These are phyloP conservation scores for Syngnathus scovelli DNA, from an alignment of 2,113 vertebrate genomes.

Conservation along the genomic window DNA sequence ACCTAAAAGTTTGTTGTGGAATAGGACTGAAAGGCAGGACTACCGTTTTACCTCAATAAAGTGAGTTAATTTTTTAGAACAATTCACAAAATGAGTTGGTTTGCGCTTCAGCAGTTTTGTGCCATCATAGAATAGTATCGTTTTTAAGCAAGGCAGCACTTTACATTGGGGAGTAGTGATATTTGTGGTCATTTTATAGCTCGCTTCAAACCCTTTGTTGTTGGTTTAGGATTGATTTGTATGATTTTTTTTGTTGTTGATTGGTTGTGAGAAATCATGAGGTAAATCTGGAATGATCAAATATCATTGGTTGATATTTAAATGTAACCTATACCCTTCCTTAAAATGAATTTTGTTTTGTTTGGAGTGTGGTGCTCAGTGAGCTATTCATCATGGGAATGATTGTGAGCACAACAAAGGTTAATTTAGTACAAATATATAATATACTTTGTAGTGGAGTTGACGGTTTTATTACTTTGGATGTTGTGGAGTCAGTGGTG, in stretches of 20 bases:
- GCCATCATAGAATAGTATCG: too few species aligned
- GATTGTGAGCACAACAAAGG: not conserved
- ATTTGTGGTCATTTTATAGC: too few species aligned
- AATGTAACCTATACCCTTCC: not conserved
- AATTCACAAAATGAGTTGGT: too few species aligned
- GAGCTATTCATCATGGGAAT: not conserved
- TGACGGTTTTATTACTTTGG: constrained; percentile 5
- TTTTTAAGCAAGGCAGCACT: too few species aligned
- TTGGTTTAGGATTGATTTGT: not conserved
- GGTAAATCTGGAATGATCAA: not conserved
- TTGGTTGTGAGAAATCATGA: not conserved
- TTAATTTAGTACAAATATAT: constrained; percentile 2
- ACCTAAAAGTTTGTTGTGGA: not conserved
- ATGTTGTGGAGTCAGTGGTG: not conserved
- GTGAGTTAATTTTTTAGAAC: too few species aligned
- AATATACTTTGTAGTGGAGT: not conserved
- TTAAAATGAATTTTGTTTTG: not conserved
- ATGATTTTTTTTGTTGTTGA: not conserved
- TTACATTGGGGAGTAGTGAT: too few species aligned
- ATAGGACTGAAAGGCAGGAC: not conserved
- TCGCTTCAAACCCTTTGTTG: too few species aligned
- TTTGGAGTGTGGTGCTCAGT: not conserved
- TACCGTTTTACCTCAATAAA: too few species aligned
- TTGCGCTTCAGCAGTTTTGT: too few species aligned
- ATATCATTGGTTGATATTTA: not conserved